A percentile compares a stretch with the other conserved stretches of the same genome.
These are phyloP conservation scores for Pediacus dermestoides DNA, from an alignment of 2,888 invertebrate species.

Conservation along the genomic window DNA sequence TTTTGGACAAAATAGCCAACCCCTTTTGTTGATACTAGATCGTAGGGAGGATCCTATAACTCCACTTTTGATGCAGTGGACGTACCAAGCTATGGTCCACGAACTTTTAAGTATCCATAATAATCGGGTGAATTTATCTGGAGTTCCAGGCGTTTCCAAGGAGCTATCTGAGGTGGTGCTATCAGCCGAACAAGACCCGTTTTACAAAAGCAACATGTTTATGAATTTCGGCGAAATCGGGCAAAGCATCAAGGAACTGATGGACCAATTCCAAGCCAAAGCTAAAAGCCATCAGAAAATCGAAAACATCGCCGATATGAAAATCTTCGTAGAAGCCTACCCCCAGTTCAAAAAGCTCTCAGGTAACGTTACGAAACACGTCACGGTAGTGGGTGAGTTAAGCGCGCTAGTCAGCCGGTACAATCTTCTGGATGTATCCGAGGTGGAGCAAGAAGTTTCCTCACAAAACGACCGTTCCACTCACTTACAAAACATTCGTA, in stretches of 20 bases:
- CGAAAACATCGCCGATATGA: conserved; percentile 98
- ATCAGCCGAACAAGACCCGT: conserved; percentile 94
- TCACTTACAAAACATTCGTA: conserved; percentile 74
- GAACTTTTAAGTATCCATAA: conserved; percentile 90
- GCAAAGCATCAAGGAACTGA: conserved; percentile 90
- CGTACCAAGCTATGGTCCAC: conserved; percentile 99
- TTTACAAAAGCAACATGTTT: conserved; percentile 92
- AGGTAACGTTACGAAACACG: conserved; percentile 95
- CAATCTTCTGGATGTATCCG: conserved; percentile 84
- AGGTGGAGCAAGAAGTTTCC: conserved; percentile 89
- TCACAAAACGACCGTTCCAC: conserved; percentile 81
- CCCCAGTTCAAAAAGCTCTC: conserved; percentile 97
- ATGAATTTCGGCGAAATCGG: conserved; percentile 99
- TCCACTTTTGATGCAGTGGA: conserved; percentile 95
- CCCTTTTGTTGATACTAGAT: conserved; percentile 86
- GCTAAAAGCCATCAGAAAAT: conserved; percentile 95
- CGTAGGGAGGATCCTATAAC: conserved; percentile 93
- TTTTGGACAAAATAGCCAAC: conserved; percentile 72
- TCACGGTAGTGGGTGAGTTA: conserved; percentile 93
- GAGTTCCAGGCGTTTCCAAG: conserved; percentile 78
- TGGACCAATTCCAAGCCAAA: conserved; percentile 91
- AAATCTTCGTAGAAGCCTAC: conserved; percentile 95
- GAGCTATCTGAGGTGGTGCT: conserved; percentile 92
- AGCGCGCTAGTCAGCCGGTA: conserved; percentile 77
- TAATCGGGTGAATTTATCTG: conserved; percentile 87